Evolutionary conservation across 2,113 vertebrate species (phyloP), one percentile per base, ranked within the genome.

Genomic region (Orientallactaga bullata): DNA sequence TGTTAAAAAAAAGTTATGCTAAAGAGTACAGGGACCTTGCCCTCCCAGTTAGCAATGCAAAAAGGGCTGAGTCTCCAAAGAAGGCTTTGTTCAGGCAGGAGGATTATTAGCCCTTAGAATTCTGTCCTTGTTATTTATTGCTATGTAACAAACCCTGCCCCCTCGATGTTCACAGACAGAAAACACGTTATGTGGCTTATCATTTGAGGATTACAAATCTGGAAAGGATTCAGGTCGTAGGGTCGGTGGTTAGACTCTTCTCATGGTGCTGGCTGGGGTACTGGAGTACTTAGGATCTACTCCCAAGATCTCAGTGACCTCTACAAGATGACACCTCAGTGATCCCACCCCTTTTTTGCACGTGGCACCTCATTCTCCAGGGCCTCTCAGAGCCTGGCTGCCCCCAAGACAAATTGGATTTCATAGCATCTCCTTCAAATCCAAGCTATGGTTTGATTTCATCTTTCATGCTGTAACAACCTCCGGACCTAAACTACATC

Each of bases 191-290:
- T 55, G 21, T 77, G 18, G 72, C 47, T 58, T 47, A 21, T 37
- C 24, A 7, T 87, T 82, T 88, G 30, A n/a, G 77, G 68, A 9
- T 87, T 32, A 74, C 72, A 84, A 89, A 87, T 77, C 30, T 39
- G 69, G 73, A 65, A 92, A 71, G 66, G 55, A 37, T 63, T 87
- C 85, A 0, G 13, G 16, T 66, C 47, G 39, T 87, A 81, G 0
- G 13, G 16, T 66, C 47, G 39, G 42, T 9, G 8, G n/a, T 11
- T 23, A 55, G 15, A 63, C 30, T 81, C 55, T 23, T 76, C 11
- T 63, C 47, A 13, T 4, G 47, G 65, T 1, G 2, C 17, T 20
- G 18, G 42, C 60, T 39, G n/a, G 51, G n/a, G 10, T 30, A 39
- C 60, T 16, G 0, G 4, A 2, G 61, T 35, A n/a, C 78, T 51